phyloP scores from a whole-genome alignment of 2,888 invertebrate species.

The Plebejus anna region DNA sequence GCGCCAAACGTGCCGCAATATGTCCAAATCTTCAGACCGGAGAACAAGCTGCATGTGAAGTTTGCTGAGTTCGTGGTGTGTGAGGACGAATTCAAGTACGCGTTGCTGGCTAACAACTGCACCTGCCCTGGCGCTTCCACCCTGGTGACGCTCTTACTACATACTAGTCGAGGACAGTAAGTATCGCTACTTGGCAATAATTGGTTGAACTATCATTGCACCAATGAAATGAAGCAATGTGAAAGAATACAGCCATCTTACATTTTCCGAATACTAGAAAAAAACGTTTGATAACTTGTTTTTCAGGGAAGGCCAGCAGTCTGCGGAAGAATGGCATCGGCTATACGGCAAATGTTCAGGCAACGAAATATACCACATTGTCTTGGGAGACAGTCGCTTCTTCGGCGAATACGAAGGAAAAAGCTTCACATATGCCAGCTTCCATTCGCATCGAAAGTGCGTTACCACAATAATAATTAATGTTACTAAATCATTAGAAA shows the following conservation, averaged over 20 bases:
- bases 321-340: slow-evolving; percentile 98
- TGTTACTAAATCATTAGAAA: background rate
- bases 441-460: slow-evolving; percentile 98
- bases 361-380: slow-evolving; percentile 99
- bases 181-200: slow-evolving; percentile 60
- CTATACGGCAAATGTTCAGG: slow-evolving; percentile 99
- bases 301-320: slow-evolving; percentile 94
- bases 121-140: slow-evolving; percentile 99
- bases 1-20: slow-evolving; percentile 98
- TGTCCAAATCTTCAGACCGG: slow-evolving; percentile 98
- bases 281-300: background rate
- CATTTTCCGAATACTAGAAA: no score
- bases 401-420: slow-evolving; percentile 99
- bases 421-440: slow-evolving; percentile 99
- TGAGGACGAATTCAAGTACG: slow-evolving; percentile 99
- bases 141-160: slow-evolving; percentile 95
- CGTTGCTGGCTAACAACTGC: slow-evolving; percentile 98
- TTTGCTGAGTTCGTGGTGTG: slow-evolving; percentile 99
- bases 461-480: background rate
- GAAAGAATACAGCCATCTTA: no score
- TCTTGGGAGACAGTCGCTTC: slow-evolving; percentile 95
- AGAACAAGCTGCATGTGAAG: slow-evolving; percentile 98
- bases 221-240: no score
- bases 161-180: slow-evolving; percentile 98
- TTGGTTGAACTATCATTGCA: background rate